Base-by-base conservation (phyloP, 2,888 invertebrate species). In the Epirrhoe tristata region DNA sequence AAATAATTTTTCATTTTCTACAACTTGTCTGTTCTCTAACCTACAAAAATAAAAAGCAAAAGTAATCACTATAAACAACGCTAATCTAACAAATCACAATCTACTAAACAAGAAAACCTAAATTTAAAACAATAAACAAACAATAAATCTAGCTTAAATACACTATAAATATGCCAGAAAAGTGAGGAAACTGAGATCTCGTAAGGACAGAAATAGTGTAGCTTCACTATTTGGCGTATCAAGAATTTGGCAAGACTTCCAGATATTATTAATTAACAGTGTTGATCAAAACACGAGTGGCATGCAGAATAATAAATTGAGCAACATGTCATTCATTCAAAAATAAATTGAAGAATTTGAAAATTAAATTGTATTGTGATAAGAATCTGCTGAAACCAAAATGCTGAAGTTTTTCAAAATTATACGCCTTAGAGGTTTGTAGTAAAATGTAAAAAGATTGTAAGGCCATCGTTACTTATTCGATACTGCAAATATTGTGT, bases 61-160 rank as follows among this genome's bases (percentile, higher is more conserved):
- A 46, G 62, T 63, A 66, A 70, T 61, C 62, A 63, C 59, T 64
- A 63, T 64, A 70, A 72, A 69, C 71, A 74, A 74, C 69, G 65
- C 63, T 64, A 58, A 67, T 63, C 67, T 63, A 68, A 75, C 77
- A 77, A 80, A 76, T 77, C 71, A 67, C 58, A 68, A 71, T 73
- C 69, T 71, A 76, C 76, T 78, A 75, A 60, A 67, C 59, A 71
- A 67, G 73, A 76, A 78, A 77, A 79, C 75, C 74, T 74, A 75
- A 80, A 81, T 75, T 67, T 73, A 79, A 81, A 82, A 83, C 77
- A 81, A 82, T 85, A 85, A 84, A 86, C 84, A 85, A 83, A 83
- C 79, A 72, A 81, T 85, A 84, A 85, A 86, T 84, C 75, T 72
- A 65, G 69, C 79, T 83, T 82, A 66, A 82, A 83, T 80, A 78